Base-by-base conservation (phyloP, 2,888 invertebrate genomes). In the Xiphydria camelus region DNA sequence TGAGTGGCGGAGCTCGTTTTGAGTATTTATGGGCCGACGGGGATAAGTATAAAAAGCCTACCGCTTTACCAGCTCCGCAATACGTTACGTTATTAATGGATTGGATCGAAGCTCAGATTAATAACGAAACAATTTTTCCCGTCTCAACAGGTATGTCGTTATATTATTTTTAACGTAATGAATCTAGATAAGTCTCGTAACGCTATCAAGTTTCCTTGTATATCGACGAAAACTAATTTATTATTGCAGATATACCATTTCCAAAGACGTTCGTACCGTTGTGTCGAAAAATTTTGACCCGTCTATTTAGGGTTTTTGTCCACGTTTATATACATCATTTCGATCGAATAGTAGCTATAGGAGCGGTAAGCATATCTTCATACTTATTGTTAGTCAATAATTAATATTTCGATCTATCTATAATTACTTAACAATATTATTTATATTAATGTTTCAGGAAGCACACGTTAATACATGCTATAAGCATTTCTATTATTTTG, bases 311-410 rank as follows among this genome's bases (percentile, higher is more conserved):
- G 57, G 92, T 94, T 3, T 94, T 94, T 75, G 94, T 94, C 1
- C 94, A 94, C 75, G 92, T 94, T 31, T 94, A 94, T 70, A 94
- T 94, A 53, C 94, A 94, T 77, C 94, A 94, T 75, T 95, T 94
- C 75, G 93, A 94, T 70, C 83, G 91, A 62, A 82, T 94, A 50
- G 87, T 91, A 17, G 84, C 87, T 32, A 88, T 94, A 62, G 89
- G 91, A 59, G 93, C 93, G 22, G 91, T 92, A 79, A 84, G 87
- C 82, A 61, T 23, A 32, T n/a, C n/a, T n/a, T n/a, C n/a, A n/a
- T n/a, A n/a, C n/a, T n/a, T n/a, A n/a, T n/a, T n/a, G n/a, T n/a
- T n/a, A n/a, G n/a, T n/a, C n/a, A n/a, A 10, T n/a, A 17, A 7
- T 34, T 15, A 18, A 37, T 23, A 12, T n/a, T 21, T 29, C 15